phyloP scores from a whole-genome alignment of 2,888 invertebrate species.

The Amiota minor region DNA sequence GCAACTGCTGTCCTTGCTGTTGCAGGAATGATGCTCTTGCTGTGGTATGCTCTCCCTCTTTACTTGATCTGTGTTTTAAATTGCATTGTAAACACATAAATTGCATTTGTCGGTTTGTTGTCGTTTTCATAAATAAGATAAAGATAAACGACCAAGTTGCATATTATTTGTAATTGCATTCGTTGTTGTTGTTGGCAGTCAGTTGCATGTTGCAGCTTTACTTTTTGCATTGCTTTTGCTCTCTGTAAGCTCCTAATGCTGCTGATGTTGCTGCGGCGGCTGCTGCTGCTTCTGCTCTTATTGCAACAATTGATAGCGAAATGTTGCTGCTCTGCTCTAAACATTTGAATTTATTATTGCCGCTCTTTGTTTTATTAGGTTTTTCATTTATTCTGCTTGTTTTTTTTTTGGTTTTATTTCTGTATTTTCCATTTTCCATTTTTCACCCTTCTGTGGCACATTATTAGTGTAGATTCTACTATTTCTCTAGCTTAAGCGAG shows the following conservation, averaged over 20 bases:
- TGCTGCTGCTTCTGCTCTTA: conserved; percentile 36
- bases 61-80: conserved; percentile 15
- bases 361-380: conserved; percentile 51
- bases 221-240: too few relatives aligned
- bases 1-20: conserved; percentile 31
- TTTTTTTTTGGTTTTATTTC: background rate
- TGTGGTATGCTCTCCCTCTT: conserved; percentile 14
- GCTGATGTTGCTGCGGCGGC: conserved; percentile 37
- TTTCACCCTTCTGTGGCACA: conserved; percentile 5
- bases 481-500: background rate
- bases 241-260: conserved; percentile 22
- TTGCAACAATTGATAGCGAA: conserved; percentile 56
- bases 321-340: conserved; percentile 49
- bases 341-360: conserved; percentile 64
- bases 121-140: conserved; percentile 71
- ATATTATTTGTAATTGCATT: conserved; percentile 72
- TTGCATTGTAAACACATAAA: conserved; percentile 63
- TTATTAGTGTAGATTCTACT: conserved; percentile 28
- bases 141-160: conserved; percentile 71
- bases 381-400: background rate
- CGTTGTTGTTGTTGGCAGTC: conserved; percentile 51
- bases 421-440: background rate
- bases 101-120: conserved; percentile 72
- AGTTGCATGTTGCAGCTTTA: conserved; percentile 19
- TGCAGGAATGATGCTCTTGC: conserved; percentile 15